Conservation (phyloP, 1,140 invertebrate genomes). For the Condylostylus longicornis region DNA sequence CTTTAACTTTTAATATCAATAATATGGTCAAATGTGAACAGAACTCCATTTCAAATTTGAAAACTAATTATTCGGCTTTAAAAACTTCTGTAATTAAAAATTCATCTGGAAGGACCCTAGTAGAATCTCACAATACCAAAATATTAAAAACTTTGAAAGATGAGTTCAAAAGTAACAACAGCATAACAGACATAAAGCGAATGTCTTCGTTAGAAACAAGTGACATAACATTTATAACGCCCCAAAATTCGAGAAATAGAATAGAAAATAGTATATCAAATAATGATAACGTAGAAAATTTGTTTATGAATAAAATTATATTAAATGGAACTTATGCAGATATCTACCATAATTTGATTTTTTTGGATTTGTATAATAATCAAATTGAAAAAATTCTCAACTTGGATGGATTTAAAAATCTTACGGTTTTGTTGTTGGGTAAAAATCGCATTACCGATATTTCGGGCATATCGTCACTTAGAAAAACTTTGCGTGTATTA, state of each 20-base stretch:
- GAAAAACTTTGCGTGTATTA: conserved; percentile 41
- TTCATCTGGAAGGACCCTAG: too few relatives aligned
- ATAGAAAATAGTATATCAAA: too few relatives aligned
- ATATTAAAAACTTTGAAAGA: too few relatives aligned
- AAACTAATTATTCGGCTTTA: too few relatives aligned
- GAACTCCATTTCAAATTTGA: too few relatives aligned
- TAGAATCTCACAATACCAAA: too few relatives aligned
- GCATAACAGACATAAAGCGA: background rate
- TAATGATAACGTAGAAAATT: conserved; percentile 18
- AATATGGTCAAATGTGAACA: too few relatives aligned
- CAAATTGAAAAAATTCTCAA: conserved; percentile 72
- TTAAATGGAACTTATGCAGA: conserved; percentile 24
- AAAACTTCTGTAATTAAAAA: too few relatives aligned
- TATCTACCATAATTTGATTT: conserved; percentile 63
- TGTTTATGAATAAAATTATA: conserved; percentile 28
- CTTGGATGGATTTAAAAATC: conserved; percentile 54
- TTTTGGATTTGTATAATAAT: conserved; percentile 87
- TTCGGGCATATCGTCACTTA: conserved; percentile 17
- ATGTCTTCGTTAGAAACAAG: background rate
- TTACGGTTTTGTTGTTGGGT: conserved; percentile 73
- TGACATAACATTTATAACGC: background rate
- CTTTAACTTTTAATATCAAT: too few relatives aligned
- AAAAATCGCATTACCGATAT: conserved; percentile 61
- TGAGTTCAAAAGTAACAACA: background rate
- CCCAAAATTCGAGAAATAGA: background rate